Evolutionary conservation across 2,113 vertebrate species (phyloP).

Genomic region (Zosterops pallidus): DNA sequence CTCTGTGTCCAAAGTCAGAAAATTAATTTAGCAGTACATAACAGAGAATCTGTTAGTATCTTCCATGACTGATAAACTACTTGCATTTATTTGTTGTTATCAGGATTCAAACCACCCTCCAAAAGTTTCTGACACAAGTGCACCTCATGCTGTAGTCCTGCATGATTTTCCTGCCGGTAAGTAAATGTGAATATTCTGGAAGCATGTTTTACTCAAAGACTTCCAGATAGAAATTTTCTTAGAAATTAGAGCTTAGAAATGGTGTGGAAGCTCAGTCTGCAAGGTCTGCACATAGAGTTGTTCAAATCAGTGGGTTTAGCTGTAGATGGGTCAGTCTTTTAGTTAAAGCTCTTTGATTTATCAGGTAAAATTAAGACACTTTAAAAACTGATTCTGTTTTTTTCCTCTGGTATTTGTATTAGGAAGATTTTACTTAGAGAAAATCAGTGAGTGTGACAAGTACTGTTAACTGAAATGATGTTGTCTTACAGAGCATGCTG

Average conservation of each 20-base stretch:
- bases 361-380: not conserved
- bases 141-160: slow-evolving; percentile 81
- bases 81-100: slow-evolving; percentile 26
- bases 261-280: not conserved
- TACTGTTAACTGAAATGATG: not conserved
- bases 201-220: not conserved
- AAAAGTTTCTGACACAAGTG: slow-evolving; percentile 56
- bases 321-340: not conserved
- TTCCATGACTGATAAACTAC: not conserved
- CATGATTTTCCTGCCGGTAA: slow-evolving; percentile 90
- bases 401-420: not conserved
- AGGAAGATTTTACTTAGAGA: not conserved
- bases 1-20: not conserved
- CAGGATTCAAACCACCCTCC: slow-evolving; percentile 61
- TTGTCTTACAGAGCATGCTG: slow-evolving; percentile 80
- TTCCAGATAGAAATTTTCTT: not conserved
- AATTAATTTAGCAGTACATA: not conserved
- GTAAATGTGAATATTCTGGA: not conserved
- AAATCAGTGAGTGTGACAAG: not conserved
- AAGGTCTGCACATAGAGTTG: not conserved
- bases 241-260: not conserved
- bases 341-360: not conserved
- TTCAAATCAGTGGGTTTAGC: not conserved
- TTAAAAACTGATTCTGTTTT: not conserved
- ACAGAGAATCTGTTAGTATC: not conserved